Conservation (phyloP, 2,797 vertebrate genomes). For the Anabacerthia variegaticeps region DNA sequence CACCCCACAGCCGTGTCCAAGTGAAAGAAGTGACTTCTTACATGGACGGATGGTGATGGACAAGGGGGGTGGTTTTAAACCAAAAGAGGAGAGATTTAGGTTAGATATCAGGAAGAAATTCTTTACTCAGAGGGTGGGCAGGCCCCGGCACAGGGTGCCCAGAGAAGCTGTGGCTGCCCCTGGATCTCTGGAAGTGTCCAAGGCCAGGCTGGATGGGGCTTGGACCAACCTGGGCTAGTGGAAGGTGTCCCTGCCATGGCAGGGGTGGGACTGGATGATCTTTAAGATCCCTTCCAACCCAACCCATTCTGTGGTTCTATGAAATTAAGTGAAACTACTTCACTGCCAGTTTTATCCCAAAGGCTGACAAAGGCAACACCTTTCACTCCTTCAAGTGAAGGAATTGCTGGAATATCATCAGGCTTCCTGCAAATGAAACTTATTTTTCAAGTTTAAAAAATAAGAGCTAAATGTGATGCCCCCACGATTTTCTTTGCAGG, state of each 20-base stretch:
- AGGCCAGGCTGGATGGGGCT: neutral
- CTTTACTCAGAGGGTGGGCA: neutral
- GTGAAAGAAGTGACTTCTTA: neutral
- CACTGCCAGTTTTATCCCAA: neutral
- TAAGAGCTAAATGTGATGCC: neutral
- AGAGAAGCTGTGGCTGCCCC: neutral
- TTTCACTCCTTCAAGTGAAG: neutral
- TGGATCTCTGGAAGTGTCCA: neutral
- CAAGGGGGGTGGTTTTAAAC: neutral
- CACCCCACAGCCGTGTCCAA: accelerated
- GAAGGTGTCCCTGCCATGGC: neutral
- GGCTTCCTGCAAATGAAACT: neutral
- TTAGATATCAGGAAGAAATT: neutral
- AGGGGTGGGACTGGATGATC: neutral
- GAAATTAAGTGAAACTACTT: neutral
- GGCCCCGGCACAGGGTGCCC: neutral
- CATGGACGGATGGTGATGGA: neutral
- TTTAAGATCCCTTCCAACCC: neutral
- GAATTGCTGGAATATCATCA: neutral
- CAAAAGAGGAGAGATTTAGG: neutral
- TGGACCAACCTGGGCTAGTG: neutral
- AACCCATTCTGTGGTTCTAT: neutral
- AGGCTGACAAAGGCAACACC: neutral
- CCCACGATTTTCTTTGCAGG: neutral
- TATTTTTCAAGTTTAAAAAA: neutral